phyloP scores from a whole-genome alignment of 1,140 invertebrate genomes.

The Sitodiplosis mosellana region DNA sequence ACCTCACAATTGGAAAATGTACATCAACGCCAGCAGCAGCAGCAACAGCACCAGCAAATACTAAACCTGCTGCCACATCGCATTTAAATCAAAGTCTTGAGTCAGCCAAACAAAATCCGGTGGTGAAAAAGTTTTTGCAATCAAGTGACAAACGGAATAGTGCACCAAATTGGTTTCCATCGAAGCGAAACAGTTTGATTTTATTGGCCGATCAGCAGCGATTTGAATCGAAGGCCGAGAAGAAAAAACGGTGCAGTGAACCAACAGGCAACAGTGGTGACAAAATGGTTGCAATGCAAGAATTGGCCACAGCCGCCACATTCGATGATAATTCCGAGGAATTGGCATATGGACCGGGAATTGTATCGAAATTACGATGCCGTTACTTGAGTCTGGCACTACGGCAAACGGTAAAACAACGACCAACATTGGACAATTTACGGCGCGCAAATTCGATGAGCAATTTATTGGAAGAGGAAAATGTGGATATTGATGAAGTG shows the following conservation, averaged over 20 bases:
- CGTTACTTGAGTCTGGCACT: slow-evolving; percentile 66
- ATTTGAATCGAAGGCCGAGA: no score
- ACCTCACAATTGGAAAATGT: not conserved
- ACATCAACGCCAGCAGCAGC: slow-evolving; percentile 2
- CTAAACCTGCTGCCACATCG: no score
- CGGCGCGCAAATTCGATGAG: slow-evolving; percentile 67
- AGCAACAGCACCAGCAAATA: slow-evolving; percentile 13
- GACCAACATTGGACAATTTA: slow-evolving; percentile 41
- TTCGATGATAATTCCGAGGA: slow-evolving; percentile 36
- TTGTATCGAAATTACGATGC: slow-evolving; percentile 69
- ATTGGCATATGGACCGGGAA: slow-evolving; percentile 75
- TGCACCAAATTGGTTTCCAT: not conserved
- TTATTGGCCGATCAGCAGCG: not conserved
- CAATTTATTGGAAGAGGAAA: slow-evolving; percentile 55
- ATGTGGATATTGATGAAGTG: slow-evolving; percentile 19
- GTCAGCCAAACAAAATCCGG: not conserved
- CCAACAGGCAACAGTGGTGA: not conserved
- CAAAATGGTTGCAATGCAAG: slow-evolving; percentile 25
- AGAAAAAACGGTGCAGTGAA: no score
- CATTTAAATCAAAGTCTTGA: no score
- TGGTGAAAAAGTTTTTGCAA: not conserved
- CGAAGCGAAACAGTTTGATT: not conserved
- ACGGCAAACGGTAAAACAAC: slow-evolving; percentile 39
- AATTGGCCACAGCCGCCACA: slow-evolving; percentile 19
- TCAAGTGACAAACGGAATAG: not conserved